Conservation (phyloP, 2,888 invertebrate genomes). For the Pristionchus arcanus region DNA sequence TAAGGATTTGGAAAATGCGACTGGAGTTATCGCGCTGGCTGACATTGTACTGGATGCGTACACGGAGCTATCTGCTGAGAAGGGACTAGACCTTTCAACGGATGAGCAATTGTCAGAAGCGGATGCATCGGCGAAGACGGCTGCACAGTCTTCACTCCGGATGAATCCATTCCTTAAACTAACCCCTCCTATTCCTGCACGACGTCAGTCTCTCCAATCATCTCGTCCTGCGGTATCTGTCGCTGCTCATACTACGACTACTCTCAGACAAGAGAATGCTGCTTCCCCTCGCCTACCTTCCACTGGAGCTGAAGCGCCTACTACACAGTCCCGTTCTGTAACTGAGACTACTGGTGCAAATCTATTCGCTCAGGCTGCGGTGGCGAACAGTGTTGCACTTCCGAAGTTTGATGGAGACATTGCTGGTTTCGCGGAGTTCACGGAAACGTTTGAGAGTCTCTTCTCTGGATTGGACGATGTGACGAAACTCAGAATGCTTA, state of each 20-base stretch:
- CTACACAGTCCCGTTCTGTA: too few relatives aligned
- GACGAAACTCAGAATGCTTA: neutral
- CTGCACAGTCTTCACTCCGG: neutral
- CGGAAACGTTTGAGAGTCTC: neutral
- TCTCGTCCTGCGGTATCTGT: neutral
- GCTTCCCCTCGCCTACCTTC: neutral
- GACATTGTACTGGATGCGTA: neutral
- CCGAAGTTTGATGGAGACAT: conserved; percentile 9
- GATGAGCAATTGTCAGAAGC: neutral
- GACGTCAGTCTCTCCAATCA: neutral
- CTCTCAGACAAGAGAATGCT: neutral
- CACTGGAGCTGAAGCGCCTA: neutral
- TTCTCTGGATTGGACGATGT: neutral
- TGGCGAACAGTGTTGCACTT: neutral
- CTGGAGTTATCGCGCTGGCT: neutral
- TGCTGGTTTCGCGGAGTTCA: neutral
- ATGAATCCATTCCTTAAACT: neutral
- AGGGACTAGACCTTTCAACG: neutral
- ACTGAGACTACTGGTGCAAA: too few relatives aligned
- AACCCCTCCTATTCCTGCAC: neutral
- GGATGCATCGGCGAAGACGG: neutral
- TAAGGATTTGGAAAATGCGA: neutral
- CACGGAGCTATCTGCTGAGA: neutral
- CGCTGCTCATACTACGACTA: neutral
- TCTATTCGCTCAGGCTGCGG: neutral